Evolutionary conservation across 1,140 invertebrate genomes (phyloP).

Genomic region (Radopholus similis): DNA sequence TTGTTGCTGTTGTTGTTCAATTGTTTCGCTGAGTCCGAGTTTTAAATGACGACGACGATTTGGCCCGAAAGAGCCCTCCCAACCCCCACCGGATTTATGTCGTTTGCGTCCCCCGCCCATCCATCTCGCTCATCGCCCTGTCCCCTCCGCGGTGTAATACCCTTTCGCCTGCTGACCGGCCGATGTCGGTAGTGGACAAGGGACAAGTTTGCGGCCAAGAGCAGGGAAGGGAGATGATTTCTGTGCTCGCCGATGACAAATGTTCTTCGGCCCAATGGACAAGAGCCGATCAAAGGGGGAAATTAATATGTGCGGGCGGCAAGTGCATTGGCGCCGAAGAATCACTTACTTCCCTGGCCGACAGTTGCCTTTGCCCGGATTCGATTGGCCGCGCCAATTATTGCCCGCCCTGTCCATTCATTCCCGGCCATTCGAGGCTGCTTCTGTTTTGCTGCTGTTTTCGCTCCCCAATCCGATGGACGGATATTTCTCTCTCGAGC

Average conservation of each 20-base stretch:
- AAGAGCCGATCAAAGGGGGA: neutral
- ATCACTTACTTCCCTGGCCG: neutral
- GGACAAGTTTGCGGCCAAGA: neutral
- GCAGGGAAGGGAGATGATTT: neutral
- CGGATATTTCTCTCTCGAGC: neutral
- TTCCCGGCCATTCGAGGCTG: neutral
- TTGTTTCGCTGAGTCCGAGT: neutral
- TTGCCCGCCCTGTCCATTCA: neutral
- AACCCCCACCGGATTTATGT: neutral
- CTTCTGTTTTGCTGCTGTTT: neutral
- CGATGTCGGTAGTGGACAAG: neutral
- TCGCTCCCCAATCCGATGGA: neutral
- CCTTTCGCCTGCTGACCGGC: neutral
- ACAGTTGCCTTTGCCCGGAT: neutral
- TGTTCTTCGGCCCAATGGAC: neutral
- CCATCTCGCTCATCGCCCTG: neutral
- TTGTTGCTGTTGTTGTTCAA: neutral
- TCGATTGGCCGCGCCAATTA: neutral
- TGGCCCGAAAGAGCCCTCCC: neutral
- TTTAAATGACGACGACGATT: neutral
- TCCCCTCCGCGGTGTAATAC: neutral
- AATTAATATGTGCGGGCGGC: neutral
- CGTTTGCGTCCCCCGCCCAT: constrained; percentile 13
- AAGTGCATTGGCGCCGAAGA: too few relatives aligned
- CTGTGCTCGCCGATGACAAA: neutral